Evolutionary conservation across 1,140 invertebrate genomes (phyloP), one percentile per base, ranked within the genome.

Genomic region (Drosophila repleta): DNA sequence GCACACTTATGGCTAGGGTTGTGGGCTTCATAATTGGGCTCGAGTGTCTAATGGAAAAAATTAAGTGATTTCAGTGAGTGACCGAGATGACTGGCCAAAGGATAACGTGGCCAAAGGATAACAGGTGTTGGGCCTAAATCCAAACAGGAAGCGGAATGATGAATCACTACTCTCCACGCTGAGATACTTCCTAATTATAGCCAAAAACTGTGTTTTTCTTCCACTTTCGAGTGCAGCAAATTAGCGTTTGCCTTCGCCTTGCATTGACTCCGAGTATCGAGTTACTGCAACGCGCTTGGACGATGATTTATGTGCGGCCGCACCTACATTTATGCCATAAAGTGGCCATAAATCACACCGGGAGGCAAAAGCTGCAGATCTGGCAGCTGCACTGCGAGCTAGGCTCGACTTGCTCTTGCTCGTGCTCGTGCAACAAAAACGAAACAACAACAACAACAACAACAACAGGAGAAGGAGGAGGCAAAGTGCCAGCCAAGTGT

Each of bases 311-410:
- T 87, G 82, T 87, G 82, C 78, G 61, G 82, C 78, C 78, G 82
- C 82, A 88, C 82, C 82, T 87, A 87, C 82, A 88, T 87, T 87
- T 87, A 82, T 87, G 82, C 82, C 82, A 87, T 65, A 79, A 77
- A 81, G 71, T 79, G 71, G 78, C 82, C 78, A 87, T 87, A 87
- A 87, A 87, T 87, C 82, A 88, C 82, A 87, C 82, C 83, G 79
- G 78, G 67, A 87, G 78, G 74, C 79, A 87, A 87, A 87, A 85
- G 75, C 81, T 76, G 76, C 32, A 57, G 26, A 61, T 18, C 53
- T 49, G 52, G 18, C 66, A 69, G 66, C 66, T 69, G 66, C 41
- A 64, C 39, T 46, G 24, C 18, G 49, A 69, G 66, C 48, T 69
- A 35, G 65, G 15, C 58, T 52, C 32, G 43, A 66, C 39, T 15